Percentiles rank a stretch among this genome's conserved stretches.
Conservation (phyloP, 2,888 invertebrate genomes). For the Allophyes oxyacanthae region DNA sequence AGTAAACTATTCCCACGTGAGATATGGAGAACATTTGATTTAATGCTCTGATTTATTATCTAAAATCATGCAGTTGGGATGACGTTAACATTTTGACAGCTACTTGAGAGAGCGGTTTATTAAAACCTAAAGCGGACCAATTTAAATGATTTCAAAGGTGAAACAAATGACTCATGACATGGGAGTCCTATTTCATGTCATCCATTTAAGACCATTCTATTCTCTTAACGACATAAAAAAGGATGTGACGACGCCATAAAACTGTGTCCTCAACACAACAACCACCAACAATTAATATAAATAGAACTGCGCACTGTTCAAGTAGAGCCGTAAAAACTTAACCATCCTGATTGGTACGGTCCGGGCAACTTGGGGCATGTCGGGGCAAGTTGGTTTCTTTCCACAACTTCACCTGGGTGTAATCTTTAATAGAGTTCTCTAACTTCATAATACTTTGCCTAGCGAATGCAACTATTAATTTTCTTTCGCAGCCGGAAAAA, state of each 20-base stretch:
- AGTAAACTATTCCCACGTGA: too few relatives aligned
- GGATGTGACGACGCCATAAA: constrained; percentile 24
- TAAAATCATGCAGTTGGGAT: too few relatives aligned
- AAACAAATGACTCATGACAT: too few relatives aligned
- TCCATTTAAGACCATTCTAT: background rate
- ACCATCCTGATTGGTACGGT: constrained; percentile 55
- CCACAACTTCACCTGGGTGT: constrained; percentile 59
- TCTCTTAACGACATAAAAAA: constrained; percentile 33
- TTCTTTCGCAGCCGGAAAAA: constrained; percentile 71
- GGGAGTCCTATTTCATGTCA: too few relatives aligned
- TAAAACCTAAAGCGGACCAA: too few relatives aligned
- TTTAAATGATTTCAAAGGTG: too few relatives aligned
- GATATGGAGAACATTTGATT: too few relatives aligned
- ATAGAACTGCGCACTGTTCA: constrained; percentile 23
- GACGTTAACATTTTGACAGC: too few relatives aligned
- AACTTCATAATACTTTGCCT: constrained; percentile 72
- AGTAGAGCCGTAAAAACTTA: constrained; percentile 36
- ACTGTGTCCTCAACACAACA: constrained; percentile 28
- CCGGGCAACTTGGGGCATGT: constrained; percentile 25
- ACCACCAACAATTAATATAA: constrained; percentile 37
- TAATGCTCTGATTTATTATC: too few relatives aligned
- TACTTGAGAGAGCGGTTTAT: too few relatives aligned
- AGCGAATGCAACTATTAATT: constrained; percentile 75
- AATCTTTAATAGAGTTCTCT: constrained; percentile 74
- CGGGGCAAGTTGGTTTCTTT: constrained; percentile 50